phyloP scores from a whole-genome alignment of 2,797 vertebrate genomes.

The Danio kyathit region DNA sequence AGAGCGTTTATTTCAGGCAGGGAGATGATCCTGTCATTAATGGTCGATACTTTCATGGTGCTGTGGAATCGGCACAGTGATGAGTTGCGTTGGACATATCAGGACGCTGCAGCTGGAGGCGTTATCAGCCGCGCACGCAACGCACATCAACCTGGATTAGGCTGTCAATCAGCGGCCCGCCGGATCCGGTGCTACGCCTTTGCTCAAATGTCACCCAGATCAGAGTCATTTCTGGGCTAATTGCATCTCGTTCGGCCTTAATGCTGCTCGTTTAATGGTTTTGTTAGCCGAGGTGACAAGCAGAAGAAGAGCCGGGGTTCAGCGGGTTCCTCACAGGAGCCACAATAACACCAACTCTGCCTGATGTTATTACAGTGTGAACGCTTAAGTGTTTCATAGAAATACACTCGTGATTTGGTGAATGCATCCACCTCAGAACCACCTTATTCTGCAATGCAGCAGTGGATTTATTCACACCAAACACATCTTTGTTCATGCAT shows the following conservation, averaged over 20 bases:
- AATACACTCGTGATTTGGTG: neutral
- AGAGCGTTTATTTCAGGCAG: constrained; percentile 99
- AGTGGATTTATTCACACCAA: no score
- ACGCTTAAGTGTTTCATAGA: constrained; percentile 29
- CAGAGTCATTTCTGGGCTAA: constrained; percentile 99
- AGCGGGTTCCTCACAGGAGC: neutral
- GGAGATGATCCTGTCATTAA: constrained; percentile 99
- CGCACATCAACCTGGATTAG: constrained; percentile 99
- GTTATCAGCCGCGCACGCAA: constrained; percentile 94
- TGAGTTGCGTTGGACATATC: constrained; percentile 98
- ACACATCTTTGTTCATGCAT: no score
- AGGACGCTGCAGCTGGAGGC: constrained; percentile 98
- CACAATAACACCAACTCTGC: constrained; percentile 62
- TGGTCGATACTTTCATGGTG: constrained; percentile 99
- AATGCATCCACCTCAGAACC: neutral
- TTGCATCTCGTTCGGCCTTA: constrained; percentile 99
- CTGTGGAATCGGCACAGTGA: constrained; percentile 98
- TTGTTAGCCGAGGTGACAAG: constrained; percentile 95
- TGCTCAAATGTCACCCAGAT: constrained; percentile 99
- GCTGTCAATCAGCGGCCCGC: constrained; percentile 94
- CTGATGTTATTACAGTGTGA: constrained; percentile 68
- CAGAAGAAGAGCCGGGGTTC: constrained; percentile 71
- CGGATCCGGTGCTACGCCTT: constrained; percentile 98
- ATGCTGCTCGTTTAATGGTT: constrained; percentile 97
- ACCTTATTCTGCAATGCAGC: no score